Evolutionary conservation across 2,888 invertebrate species (phyloP).

Genomic region (Dynastes hyllus): DNA sequence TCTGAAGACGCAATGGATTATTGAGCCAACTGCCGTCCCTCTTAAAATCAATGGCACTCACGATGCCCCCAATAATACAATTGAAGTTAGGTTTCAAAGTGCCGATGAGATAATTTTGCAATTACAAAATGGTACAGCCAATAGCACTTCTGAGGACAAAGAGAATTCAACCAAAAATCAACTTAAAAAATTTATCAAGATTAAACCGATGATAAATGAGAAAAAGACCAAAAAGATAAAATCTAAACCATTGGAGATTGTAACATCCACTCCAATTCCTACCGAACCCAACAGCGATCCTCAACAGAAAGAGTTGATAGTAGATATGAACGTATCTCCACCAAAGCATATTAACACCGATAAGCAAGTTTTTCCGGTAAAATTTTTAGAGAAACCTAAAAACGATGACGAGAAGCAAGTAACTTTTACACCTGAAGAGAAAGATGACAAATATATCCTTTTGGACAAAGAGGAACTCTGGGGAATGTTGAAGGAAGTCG

Average conservation of each 20-base stretch:
- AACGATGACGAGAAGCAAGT: conserved; percentile 56
- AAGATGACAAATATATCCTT: conserved; percentile 74
- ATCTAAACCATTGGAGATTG: conserved; percentile 37
- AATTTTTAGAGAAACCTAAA: conserved; percentile 56
- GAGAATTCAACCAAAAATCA: conserved; percentile 22
- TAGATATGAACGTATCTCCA: conserved; percentile 55
- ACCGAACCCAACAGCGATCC: conserved; percentile 9
- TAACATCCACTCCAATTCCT: conserved; percentile 31
- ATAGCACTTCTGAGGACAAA: conserved; percentile 39
- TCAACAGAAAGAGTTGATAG: conserved; percentile 56
- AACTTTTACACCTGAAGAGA: conserved; percentile 65
- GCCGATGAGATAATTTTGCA: conserved; percentile 47
- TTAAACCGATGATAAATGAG: conserved; percentile 9
- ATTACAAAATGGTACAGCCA: conserved; percentile 45
- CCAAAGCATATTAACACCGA: conserved; percentile 64
- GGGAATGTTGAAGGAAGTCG: conserved; percentile 77
- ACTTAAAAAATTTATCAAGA: conserved; percentile 24
- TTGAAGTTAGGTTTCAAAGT: conserved; percentile 50
- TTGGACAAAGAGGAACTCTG: conserved; percentile 77
- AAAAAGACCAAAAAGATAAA: conserved; percentile 49
- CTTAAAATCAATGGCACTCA: conserved; percentile 12
- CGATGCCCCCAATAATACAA: background rate
- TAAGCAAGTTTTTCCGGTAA: conserved; percentile 59
- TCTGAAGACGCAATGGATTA: conserved; percentile 26
- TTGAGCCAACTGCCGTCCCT: conserved; percentile 34